A percentile compares a stretch with the other conserved stretches of the same genome.
Conservation (phyloP, 2,113 vertebrate genomes). For the Circaetus cinerascens region DNA sequence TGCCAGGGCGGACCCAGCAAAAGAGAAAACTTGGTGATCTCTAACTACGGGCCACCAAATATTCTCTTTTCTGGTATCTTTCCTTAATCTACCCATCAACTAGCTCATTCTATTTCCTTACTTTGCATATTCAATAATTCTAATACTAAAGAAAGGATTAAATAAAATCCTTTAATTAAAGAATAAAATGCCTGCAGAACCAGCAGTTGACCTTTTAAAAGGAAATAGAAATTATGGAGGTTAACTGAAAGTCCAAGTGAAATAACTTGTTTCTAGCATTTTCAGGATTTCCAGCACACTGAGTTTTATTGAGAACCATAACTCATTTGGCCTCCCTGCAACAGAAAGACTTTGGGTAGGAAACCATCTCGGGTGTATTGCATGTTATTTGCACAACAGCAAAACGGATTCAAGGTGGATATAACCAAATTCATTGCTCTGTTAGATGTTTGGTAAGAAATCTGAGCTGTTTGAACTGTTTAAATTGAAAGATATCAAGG, state of each 20-base stretch:
- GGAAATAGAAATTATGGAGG: neutral
- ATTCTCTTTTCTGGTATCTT: neutral
- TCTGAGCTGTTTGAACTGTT: neutral
- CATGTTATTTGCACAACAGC: neutral
- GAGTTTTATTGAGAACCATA: neutral
- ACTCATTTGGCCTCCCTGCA: neutral
- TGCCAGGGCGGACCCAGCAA: neutral
- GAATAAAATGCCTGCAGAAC: neutral
- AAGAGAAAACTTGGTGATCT: neutral
- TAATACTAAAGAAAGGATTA: neutral
- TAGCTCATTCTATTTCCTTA: neutral
- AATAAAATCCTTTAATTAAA: neutral
- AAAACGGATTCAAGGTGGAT: neutral
- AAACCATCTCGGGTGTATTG: accelerated
- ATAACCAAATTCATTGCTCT: neutral
- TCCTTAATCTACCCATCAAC: neutral
- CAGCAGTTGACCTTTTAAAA: neutral
- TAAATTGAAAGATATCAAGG: neutral
- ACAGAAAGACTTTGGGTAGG: neutral
- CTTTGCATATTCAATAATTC: neutral
- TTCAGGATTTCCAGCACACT: neutral
- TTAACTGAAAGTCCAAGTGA: neutral
- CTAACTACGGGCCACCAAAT: neutral
- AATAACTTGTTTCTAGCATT: neutral
- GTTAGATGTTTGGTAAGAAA: neutral